Evolutionary conservation across 2,888 invertebrate genomes (phyloP), one percentile per base, ranked within the genome.

Genomic region (Zygothrica quintamaculata): DNA sequence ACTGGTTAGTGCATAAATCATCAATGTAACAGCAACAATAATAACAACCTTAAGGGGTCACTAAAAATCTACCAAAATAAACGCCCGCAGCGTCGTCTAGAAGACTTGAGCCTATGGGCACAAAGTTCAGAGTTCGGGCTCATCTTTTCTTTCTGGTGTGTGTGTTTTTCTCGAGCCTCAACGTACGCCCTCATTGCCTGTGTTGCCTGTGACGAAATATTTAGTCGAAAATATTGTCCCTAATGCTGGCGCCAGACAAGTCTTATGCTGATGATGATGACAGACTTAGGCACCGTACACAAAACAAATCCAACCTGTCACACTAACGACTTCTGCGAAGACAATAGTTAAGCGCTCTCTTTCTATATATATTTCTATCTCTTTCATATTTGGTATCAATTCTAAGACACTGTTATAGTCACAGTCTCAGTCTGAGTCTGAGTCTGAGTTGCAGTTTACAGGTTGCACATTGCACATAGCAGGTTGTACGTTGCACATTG

Each of bases 181-280:
- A 71, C 60, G 67, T 74, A 68, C 74, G 87, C 64, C 86, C 48
- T 68, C 65, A 46, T 22, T 48, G 43, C 22, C 37, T n/a, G n/a
- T n/a, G 40, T 39, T 74, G 69, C 59, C 81, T 86, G 82, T 89
- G 88, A 89, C 89, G 89, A 89, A 88, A 89, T 88, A 87, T 88
- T 85, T 85, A 80, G 80, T 88, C 68, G 75, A 84, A 84, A 77
- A 85, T 80, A 80, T 81, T 85, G 77, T 77, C 79, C 87, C 84
- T 90, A 90, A 90, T 90, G 85, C 90, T 91, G 90, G 91, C 90
- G 91, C 90, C 90, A 90, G 90, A 90, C 90, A 84, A 81, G 77
- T 82, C 88, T 88, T 77, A 82, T 81, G 81, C 77, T 85, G 88
- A 88, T 86, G 81, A 82, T 87, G 82, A 84, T 88, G 84, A 88